Evolutionary conservation across 2,113 vertebrate species (phyloP), one percentile per base, ranked within the genome.

Genomic region (Madoqua kirkii): DNA sequence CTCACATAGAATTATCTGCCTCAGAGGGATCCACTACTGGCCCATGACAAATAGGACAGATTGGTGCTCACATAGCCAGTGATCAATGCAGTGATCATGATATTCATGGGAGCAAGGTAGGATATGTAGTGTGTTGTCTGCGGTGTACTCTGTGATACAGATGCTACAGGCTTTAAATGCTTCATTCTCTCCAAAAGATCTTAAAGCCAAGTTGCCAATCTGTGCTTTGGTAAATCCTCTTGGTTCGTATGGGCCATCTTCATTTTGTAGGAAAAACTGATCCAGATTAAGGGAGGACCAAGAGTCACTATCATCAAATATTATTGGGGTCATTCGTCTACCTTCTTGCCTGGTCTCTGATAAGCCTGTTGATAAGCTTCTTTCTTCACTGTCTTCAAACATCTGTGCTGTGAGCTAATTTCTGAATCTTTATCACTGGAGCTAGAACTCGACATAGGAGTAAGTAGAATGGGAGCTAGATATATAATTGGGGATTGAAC

Each of bases 191-290:
- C 98, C 98, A 86, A 99, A 99, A 98, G 98, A 99, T 98, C 99
- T 99, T 98, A 99, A 99, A 4, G 99, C 98, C 43, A 99, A 99
- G 99, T 99, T 99, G 98, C 99, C 99, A 71, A 99, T 99, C 98
- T 99, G 99, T 98, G 99, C 99, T 99, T 99, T 99, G 97, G 99
- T 99, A 98, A 99, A 99, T 97, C 99, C 99, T 98, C 99, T 98
- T 3, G 99, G 98, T 97, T 99, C 99, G 97, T 99, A 1, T 99
- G 5, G 99, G 0, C 99, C 99, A 1, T 99, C 99, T 94, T 99
- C 99, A 0, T 99, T 99, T 36, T 99, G 98, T 0, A 99, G 98
- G 93, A 99, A 99, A 98, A 99, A 99, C 1, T 99, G 99, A 9
- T 99, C 99, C 14, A 99, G 98, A 74, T 99, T 99, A 74, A 99